Conservation (phyloP, 1,140 invertebrate species). For the Aphis gossypii region DNA sequence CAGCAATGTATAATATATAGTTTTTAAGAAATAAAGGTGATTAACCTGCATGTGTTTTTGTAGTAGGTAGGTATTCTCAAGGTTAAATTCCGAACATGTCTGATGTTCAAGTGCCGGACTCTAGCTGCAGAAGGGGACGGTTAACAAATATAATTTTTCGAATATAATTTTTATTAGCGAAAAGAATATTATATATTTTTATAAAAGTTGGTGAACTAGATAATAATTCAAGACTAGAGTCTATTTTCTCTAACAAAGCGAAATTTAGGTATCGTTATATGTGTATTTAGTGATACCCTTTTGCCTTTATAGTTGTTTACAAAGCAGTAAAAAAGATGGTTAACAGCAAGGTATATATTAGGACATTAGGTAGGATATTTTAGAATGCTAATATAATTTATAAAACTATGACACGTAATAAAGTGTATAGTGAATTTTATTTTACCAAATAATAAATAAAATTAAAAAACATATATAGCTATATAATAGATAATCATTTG, state of each 20-base stretch:
- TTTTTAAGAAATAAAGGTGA: constrained; percentile 6
- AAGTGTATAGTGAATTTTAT: not conserved
- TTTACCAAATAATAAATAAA: not conserved
- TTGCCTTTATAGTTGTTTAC: not conserved
- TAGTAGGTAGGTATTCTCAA: not conserved
- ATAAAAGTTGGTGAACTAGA: not conserved
- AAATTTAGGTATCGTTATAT: not conserved
- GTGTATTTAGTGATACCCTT: not conserved
- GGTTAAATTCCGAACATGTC: not conserved
- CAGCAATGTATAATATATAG: not conserved
- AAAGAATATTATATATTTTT: not conserved
- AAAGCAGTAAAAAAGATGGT: not conserved
- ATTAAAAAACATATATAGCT: not conserved
- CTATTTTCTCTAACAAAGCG: not conserved
- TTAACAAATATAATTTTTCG: not conserved
- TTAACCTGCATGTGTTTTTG: not conserved
- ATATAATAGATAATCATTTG: not conserved
- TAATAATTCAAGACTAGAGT: not conserved
- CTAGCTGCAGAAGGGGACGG: not conserved
- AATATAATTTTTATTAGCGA: not conserved
- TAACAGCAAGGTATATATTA: not conserved
- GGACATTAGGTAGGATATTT: not conserved
- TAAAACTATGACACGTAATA: not conserved
- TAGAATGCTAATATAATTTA: not conserved
- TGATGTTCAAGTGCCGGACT: not conserved